Conservation (phyloP, 2,888 invertebrate genomes). For the Adelphocoris suturalis region DNA sequence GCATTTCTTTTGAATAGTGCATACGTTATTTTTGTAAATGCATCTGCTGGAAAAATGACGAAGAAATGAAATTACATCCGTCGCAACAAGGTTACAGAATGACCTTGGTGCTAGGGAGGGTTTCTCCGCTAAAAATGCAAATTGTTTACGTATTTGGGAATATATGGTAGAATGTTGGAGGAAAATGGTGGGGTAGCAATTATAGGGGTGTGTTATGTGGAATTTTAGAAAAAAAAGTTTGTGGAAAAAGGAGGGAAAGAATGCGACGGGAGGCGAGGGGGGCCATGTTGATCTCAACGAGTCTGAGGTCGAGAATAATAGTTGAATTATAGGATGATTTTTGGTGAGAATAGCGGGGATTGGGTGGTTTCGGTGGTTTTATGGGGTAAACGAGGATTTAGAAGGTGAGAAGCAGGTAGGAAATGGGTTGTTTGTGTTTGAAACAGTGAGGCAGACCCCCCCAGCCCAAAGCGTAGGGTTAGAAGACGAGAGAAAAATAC, state of each 20-base stretch:
- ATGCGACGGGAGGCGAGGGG: conserved; percentile 10
- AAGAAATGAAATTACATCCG: neutral
- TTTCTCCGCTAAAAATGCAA: neutral
- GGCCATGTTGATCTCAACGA: conserved; percentile 31
- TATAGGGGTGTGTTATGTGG: neutral
- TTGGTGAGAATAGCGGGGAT: neutral
- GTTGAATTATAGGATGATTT: neutral
- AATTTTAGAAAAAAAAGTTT: neutral
- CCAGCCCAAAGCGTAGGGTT: neutral
- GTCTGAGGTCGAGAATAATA: neutral
- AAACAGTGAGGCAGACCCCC: neutral
- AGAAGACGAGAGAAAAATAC: conserved; percentile 30
- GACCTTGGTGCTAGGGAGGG: neutral
- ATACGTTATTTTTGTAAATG: no score
- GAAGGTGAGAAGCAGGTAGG: neutral
- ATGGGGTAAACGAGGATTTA: neutral
- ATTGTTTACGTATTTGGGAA: neutral
- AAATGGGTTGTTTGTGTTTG: neutral
- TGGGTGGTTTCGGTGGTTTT: neutral
- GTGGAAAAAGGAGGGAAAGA: neutral
- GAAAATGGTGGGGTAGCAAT: neutral
- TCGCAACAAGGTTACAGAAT: neutral
- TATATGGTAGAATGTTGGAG: neutral
- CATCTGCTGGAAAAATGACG: no score
- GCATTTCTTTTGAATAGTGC: no score